Evolutionary conservation across 2,888 invertebrate genomes (phyloP), one percentile per base, ranked within the genome.

Genomic region (Stenoptilia bipunctidactyla): DNA sequence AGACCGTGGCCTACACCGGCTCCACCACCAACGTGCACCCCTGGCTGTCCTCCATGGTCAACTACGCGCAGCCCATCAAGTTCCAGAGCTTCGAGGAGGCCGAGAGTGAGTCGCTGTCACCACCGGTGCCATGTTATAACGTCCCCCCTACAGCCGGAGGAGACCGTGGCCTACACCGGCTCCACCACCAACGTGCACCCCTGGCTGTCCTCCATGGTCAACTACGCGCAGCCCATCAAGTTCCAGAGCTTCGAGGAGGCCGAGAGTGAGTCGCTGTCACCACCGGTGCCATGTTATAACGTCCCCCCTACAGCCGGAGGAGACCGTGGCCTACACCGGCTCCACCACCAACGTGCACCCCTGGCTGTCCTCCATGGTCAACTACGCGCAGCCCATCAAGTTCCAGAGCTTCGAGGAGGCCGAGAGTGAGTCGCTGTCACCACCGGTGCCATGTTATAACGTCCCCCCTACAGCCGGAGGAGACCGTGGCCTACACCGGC

Each of bases 1-100:
- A 88, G 0, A 88, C 89, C 0, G 88, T 88, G n/a, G 92, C 93
- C 45, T 98, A 99, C 82, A 97, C 96, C 0, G 96, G 97, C 39
- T 98, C 98, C 53, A 98, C 98, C 40, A 97, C 97, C 46, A 98
- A 97, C 77, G 98, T 99, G 44, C 99, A 99, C 84, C 99, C 99
- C 6, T 96, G 96, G 91, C 89, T 99, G 15, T 98, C 98, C 40
- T 96, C 97, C 43, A 94, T 99, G 93, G 94, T 99, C 67, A 99
- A 99, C 87, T 99, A 99, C 86, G 97, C 98, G 40, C 98, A 98
- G 85, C 99, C 99, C 8, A 93, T 99, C 66, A 99, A 99, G 86
- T 99, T 99, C 86, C 93, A 93, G 71, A 94, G 96, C 50, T 99
- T 99, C 77, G 98, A 98, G 71, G 90, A 93, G 50, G 97, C 99